Evolutionary conservation across 1,140 invertebrate species (phyloP).

Genomic region (Argopecten irradians): DNA sequence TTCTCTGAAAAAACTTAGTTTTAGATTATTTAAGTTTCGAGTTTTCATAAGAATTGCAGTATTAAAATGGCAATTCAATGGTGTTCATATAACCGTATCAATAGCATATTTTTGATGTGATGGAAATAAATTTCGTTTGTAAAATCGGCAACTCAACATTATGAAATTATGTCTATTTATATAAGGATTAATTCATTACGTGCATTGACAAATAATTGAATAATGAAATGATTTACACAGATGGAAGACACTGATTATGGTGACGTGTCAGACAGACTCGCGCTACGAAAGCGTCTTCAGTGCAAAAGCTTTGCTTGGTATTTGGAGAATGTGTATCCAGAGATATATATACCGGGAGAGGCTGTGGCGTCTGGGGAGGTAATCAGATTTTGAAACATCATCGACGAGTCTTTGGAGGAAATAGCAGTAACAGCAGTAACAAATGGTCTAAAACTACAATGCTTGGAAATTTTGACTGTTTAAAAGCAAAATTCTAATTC

Average conservation of each 20-base stretch:
- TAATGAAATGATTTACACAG: too few relatives aligned
- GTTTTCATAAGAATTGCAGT: not conserved
- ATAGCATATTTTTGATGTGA: not conserved
- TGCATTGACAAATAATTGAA: too few relatives aligned
- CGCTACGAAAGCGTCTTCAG: slow-evolving; percentile 86
- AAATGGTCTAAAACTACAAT: too few relatives aligned
- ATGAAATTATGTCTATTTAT: not conserved
- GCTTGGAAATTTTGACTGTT: too few relatives aligned
- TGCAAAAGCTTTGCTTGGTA: slow-evolving; percentile 91
- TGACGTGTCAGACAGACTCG: slow-evolving; percentile 88
- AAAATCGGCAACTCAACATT: not conserved
- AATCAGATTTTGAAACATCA: too few relatives aligned
- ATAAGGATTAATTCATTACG: too few relatives aligned
- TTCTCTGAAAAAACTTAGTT: not conserved
- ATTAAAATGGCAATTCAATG: too few relatives aligned
- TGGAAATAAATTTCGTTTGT: not conserved
- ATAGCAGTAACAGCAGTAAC: too few relatives aligned
- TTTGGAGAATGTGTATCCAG: slow-evolving; percentile 96
- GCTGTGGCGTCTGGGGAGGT: slow-evolving; percentile 80
- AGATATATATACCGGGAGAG: slow-evolving; percentile 78
- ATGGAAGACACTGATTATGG: slow-evolving; percentile 82
- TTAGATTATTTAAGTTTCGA: not conserved
- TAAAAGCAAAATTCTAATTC: too few relatives aligned
- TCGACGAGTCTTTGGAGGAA: too few relatives aligned
- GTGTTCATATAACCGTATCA: not conserved